Base-by-base conservation (phyloP, 2,888 invertebrate species). In the Dexiosoma caninum region DNA sequence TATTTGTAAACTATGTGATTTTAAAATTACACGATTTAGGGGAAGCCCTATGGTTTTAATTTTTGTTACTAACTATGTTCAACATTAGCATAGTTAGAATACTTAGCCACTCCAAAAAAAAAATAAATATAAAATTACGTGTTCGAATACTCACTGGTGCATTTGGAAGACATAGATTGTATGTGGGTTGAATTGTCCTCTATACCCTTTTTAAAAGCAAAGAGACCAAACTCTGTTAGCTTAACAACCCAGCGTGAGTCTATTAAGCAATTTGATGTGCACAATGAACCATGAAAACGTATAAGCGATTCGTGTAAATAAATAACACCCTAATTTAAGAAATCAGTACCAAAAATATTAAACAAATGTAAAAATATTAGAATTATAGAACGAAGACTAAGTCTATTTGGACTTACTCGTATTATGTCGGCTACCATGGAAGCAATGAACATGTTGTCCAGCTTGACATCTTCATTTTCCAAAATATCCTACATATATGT, bases 191-290 rank as follows among this genome's bases (percentile, higher is more conserved):
- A 92, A 49, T 92, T 93, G 83, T 95, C 92, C 83, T 95, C 94
- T 64, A 87, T 86, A 12, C 94, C 95, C 83, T 93, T 92, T 86
- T 96, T 94, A 88, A 98, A 97, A 87, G 97, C 96, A 83, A 95
- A 93, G 53, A 98, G 92, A 1, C 98, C 98, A 87, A 97, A 98
- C 91, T 98, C 98, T 0, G 97, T 93, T 32, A 98, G 92, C 89
- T 98, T 97, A 59, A 98, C 95, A 77, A 98, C 97, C 97, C 97
- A 98, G 32, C 98, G 93, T 27, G 97, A 97, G 91, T 98, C 98
- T 75, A 98, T 96, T 75, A 98, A 92, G 89, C 98, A 98, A 91
- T 98, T 98, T 46, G 96, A 96, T 0, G 97, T 95, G 85, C 96
- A 95, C 74, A 98, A 91, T 66, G 95, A 94, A 0, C 98, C 98